These are phyloP conservation scores for Bombus waltoni DNA, from an alignment of 1,140 invertebrate species.

Conservation along the genomic window DNA sequence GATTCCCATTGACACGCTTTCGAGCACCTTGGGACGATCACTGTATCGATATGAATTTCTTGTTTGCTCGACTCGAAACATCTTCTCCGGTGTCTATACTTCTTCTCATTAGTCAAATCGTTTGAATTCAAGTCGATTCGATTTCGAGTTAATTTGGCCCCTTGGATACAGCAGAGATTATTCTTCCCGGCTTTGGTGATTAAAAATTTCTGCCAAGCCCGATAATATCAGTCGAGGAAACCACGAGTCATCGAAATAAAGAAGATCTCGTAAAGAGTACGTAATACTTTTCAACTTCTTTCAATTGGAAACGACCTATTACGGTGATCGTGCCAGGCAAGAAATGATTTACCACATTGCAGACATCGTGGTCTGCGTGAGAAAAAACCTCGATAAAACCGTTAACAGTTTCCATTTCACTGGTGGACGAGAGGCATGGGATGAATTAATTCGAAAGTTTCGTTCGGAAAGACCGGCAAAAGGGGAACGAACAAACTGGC, in stretches of 20 bases:
- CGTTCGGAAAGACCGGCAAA: not conserved
- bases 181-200: not conserved
- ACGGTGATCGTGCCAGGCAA: not conserved
- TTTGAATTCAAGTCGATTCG: too few relatives aligned
- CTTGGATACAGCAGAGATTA: not conserved
- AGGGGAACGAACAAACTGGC: not conserved
- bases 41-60: too few relatives aligned
- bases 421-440: not conserved
- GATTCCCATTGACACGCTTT: too few relatives aligned
- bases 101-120: too few relatives aligned
- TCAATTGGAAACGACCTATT: not conserved
- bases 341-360: not conserved
- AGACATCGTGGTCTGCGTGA: not conserved
- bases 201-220: not conserved
- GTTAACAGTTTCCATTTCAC: not conserved
- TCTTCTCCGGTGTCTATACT: not conserved
- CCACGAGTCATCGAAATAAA: not conserved
- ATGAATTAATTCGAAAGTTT: slow-evolving; percentile 6
- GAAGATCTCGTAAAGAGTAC: not conserved
- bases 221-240: not conserved
- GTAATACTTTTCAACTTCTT: not conserved
- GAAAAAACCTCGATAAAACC: not conserved
- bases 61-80: not conserved
- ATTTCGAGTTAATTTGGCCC: too few relatives aligned
- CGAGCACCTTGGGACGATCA: too few relatives aligned